phyloP scores from a whole-genome alignment of 2,888 invertebrate species.

The Acleris cristana region DNA sequence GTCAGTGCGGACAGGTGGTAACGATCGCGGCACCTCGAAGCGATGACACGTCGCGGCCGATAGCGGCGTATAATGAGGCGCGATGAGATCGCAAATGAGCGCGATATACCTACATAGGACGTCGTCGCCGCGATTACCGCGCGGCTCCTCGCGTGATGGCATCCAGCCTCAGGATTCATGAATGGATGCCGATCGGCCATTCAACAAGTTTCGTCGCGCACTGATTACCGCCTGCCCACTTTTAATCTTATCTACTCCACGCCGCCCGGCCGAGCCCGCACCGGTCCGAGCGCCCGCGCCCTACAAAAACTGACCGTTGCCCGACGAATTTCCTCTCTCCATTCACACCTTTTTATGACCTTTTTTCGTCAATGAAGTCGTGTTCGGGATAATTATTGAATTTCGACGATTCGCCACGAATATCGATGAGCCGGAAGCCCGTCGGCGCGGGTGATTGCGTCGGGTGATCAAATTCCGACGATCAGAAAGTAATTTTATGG shows the following conservation, averaged over 20 bases:
- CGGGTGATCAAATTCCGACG: constrained; percentile 75
- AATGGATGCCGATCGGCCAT: constrained; percentile 73
- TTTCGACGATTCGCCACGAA: constrained; percentile 83
- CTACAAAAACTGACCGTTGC: constrained; percentile 68
- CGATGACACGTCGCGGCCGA: constrained; percentile 46
- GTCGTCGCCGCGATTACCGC: constrained; percentile 41
- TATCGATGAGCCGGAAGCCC: constrained; percentile 82
- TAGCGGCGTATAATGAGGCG: constrained; percentile 50
- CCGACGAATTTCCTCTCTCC: constrained; percentile 72
- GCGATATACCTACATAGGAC: constrained; percentile 44
- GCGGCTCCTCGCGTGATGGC: constrained; percentile 69
- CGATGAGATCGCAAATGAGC: constrained; percentile 52
- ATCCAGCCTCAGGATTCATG: constrained; percentile 66
- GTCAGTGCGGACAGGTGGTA: constrained; percentile 54
- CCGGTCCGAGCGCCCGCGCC: constrained; percentile 49
- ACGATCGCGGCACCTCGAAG: constrained; percentile 44
- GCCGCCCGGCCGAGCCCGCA: constrained; percentile 58
- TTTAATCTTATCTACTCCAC: constrained; percentile 79
- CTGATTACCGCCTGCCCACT: constrained; percentile 76
- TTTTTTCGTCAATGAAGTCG: constrained; percentile 83
- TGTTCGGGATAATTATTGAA: constrained; percentile 83
- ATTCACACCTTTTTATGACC: constrained; percentile 81
- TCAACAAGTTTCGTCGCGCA: constrained; percentile 81
- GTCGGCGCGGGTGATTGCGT: constrained; percentile 75
- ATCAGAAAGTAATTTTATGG: constrained; percentile 81